Percentiles rank a stretch among this genome's conserved stretches.
These are phyloP conservation scores for Julus scanicus DNA, from an alignment of 2,888 invertebrate species.

Conservation along the genomic window DNA sequence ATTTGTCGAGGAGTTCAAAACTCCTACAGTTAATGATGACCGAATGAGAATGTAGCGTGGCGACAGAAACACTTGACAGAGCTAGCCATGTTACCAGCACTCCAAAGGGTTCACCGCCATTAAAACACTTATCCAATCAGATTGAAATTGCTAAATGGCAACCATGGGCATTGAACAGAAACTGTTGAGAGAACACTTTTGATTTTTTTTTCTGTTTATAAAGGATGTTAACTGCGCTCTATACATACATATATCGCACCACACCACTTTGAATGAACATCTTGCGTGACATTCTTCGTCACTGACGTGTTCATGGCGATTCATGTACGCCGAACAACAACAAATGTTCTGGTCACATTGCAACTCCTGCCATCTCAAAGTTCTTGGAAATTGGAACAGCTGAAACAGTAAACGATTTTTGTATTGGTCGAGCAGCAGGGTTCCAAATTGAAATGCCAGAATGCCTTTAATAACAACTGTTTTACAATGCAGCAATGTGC, in stretches of 20 bases:
- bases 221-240: not conserved
- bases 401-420: not conserved
- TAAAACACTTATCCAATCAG: constrained; percentile 18
- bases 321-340: not conserved
- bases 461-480: not conserved
- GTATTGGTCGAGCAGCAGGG: constrained; percentile 12
- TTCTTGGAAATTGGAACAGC: not conserved
- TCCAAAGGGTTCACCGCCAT: constrained; percentile 47
- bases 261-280: not conserved
- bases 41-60: not conserved
- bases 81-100: not conserved
- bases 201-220: not conserved
- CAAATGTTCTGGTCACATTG: not conserved
- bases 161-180: not conserved
- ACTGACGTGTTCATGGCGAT: not conserved
- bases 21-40: not conserved
- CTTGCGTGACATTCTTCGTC: not conserved
- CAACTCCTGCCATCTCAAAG: not conserved
- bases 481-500: not conserved
- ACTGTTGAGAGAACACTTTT: constrained; percentile 22
- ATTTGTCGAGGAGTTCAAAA: not conserved
- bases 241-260: not conserved
- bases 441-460: not conserved
- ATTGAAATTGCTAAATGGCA: not conserved
- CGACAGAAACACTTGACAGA: constrained; percentile 25